A percentile compares a stretch with the other conserved stretches of the same genome.
These are phyloP conservation scores for Anneissia japonica DNA, from an alignment of 35 echinoderm and acorn worm genomes.

Conservation along the genomic window DNA sequence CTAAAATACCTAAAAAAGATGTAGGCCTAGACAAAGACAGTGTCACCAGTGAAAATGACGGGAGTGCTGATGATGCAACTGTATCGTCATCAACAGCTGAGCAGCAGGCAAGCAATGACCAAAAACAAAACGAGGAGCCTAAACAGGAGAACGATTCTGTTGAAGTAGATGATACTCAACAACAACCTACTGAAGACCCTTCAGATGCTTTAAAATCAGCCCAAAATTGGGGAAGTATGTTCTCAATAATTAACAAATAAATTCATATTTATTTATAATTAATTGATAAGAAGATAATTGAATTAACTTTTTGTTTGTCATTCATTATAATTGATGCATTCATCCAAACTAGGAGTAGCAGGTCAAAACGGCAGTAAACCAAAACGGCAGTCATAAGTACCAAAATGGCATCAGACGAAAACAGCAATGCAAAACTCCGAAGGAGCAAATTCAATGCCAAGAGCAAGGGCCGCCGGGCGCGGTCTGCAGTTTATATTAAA, in stretches of 20 bases:
- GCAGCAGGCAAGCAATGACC: background rate
- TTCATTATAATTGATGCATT: too few species aligned
- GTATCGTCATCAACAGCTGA: background rate
- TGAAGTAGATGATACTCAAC: background rate
- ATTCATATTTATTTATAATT: background rate
- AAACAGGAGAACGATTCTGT: background rate
- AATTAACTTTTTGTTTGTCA: too few species aligned
- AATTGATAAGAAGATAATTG: background rate
- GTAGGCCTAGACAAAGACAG: too few species aligned
- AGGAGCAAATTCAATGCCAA: too few species aligned
- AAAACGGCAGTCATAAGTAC: too few species aligned
- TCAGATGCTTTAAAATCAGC: conserved; percentile 47
- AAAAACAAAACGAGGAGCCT: conserved; percentile 3
- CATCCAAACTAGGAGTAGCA: too few species aligned
- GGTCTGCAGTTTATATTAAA: too few species aligned
- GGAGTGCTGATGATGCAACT: background rate
- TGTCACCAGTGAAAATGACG: background rate
- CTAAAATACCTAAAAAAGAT: background rate
- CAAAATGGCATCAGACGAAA: too few species aligned
- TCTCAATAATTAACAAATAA: background rate
- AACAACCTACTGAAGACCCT: conserved; percentile 13
- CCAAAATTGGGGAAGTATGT: conserved; percentile 72
- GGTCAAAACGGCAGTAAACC: too few species aligned
- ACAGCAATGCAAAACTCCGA: too few species aligned
- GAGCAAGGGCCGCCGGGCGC: too few species aligned